Percentiles rank a stretch among this genome's conserved stretches.
These are phyloP conservation scores for Anser brachyrhynchus DNA, from an alignment of 2,113 vertebrate species.

Conservation along the genomic window DNA sequence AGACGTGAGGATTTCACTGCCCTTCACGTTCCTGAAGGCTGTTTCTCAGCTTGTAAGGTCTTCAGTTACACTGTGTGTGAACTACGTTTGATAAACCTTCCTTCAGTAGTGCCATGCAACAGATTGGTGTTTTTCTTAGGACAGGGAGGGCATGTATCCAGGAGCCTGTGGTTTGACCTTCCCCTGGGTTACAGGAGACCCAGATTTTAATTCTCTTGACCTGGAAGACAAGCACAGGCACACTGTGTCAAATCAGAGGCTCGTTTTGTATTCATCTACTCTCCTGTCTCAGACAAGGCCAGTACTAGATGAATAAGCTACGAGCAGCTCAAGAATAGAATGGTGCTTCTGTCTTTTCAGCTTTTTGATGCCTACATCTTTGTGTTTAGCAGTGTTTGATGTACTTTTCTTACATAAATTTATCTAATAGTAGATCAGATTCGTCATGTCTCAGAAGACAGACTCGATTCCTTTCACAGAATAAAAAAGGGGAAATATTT, in stretches of 20 bases:
- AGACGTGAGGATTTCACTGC: not conserved
- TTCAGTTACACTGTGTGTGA: not conserved
- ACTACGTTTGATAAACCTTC: not conserved
- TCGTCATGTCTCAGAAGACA: not conserved
- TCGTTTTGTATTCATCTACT: not conserved
- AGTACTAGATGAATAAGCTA: not conserved
- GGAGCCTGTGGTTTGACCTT: not conserved
- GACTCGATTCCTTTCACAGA: not conserved
- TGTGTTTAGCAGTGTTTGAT: not conserved
- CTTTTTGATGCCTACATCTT: not conserved
- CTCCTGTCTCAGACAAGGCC: not conserved
- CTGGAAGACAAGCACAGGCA: not conserved
- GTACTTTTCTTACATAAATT: conserved; percentile 1
- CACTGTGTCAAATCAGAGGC: not conserved
- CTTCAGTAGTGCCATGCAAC: not conserved
- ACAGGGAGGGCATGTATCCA: not conserved
- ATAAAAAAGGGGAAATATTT: not conserved
- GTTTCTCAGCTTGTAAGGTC: not conserved
- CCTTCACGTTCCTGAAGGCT: not conserved
- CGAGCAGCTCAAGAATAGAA: not conserved
- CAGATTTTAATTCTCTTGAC: not conserved
- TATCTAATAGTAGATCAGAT: not conserved
- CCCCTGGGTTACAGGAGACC: not conserved
- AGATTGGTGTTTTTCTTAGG: not conserved
- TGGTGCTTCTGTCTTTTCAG: not conserved